Conservation (phyloP, 2,888 invertebrate species). For the Pseudococcus jackbeardsleyi region DNA sequence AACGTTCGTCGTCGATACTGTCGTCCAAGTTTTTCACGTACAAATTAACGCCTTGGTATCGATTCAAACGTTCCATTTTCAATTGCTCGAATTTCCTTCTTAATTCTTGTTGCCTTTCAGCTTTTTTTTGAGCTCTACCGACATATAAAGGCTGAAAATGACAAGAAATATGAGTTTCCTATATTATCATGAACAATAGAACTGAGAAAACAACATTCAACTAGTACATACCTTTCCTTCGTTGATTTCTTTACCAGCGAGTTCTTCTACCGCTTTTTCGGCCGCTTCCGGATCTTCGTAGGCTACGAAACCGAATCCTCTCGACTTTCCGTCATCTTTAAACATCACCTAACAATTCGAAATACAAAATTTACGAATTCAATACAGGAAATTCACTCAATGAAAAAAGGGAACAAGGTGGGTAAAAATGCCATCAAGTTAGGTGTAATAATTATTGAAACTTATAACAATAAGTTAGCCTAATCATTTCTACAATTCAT, state of each 20-base stretch:
- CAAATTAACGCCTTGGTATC: slow-evolving; percentile 94
- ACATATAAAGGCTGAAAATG: slow-evolving; percentile 82
- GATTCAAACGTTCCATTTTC: slow-evolving; percentile 91
- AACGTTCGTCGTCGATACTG: slow-evolving; percentile 95
- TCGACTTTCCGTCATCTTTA: slow-evolving; percentile 91
- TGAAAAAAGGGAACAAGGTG: too few species aligned
- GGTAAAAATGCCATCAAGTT: too few species aligned
- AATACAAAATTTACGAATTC: too few species aligned
- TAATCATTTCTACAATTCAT: too few species aligned
- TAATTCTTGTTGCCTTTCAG: slow-evolving; percentile 97
- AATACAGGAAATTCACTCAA: too few species aligned
- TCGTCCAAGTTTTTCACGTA: slow-evolving; percentile 99
- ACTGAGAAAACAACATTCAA: background rate
- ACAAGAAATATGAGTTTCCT: background rate
- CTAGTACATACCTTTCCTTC: slow-evolving; percentile 77
- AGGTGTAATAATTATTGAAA: too few species aligned
- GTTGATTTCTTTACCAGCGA: slow-evolving; percentile 90
- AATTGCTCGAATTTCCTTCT: slow-evolving; percentile 96
- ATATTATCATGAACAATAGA: background rate
- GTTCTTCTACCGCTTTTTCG: slow-evolving; percentile 90
- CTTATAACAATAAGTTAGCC: too few species aligned
- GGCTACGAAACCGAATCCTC: slow-evolving; percentile 99
- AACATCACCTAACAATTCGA: slow-evolving; percentile 76
- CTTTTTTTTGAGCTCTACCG: slow-evolving; percentile 98
- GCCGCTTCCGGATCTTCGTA: slow-evolving; percentile 97